These are phyloP conservation scores for Hesperophylax magnus DNA, from an alignment of 1,140 invertebrate species.

Conservation along the genomic window DNA sequence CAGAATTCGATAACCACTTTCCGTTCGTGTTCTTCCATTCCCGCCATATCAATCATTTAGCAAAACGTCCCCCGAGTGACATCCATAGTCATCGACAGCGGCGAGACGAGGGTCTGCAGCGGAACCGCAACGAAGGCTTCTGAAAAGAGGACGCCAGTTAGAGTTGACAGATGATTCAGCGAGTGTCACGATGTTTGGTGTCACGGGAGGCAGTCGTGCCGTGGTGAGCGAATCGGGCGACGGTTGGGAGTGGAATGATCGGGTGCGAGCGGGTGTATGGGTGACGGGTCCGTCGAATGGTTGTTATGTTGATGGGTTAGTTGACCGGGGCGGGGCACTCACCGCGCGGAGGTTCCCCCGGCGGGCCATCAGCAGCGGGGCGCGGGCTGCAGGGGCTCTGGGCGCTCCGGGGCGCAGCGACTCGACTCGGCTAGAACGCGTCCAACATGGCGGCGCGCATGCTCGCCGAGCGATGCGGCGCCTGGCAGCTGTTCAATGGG, in stretches of 20 bases:
- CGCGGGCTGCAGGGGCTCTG: neutral
- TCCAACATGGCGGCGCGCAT: constrained; percentile 44
- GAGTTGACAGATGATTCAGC: neutral
- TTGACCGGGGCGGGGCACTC: neutral
- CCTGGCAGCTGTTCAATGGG: constrained; percentile 46
- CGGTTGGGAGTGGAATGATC: neutral
- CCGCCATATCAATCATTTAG: constrained; percentile 78
- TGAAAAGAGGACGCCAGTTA: neutral
- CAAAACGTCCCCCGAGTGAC: neutral
- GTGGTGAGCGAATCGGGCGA: neutral
- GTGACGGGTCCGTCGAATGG: neutral
- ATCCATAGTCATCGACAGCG: neutral
- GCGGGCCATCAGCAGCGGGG: neutral
- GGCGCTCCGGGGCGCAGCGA: neutral
- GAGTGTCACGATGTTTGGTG: neutral
- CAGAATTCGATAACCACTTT: constrained; percentile 97
- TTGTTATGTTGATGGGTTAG: too few relatives aligned
- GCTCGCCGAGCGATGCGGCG: constrained; percentile 31
- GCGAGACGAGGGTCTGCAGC: neutral
- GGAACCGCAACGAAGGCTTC: neutral
- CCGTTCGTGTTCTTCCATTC: constrained; percentile 89
- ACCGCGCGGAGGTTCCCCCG: neutral
- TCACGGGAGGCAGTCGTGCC: too few relatives aligned
- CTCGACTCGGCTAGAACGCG: neutral
- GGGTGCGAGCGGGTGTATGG: neutral